Conservation (phyloP, 2,888 invertebrate genomes). For the Synergus umbraculus region DNA sequence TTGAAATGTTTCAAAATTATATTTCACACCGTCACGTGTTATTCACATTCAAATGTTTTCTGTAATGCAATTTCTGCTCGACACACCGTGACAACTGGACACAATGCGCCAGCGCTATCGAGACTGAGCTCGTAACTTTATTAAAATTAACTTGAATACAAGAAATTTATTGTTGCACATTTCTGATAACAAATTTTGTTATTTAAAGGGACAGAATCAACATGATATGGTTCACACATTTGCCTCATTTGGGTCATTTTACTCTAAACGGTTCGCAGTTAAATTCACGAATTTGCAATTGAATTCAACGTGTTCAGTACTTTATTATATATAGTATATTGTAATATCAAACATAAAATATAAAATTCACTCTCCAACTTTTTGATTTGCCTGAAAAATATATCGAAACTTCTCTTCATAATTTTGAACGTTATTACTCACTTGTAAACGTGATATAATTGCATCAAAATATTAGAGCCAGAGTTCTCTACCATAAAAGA, state of each 20-base stretch:
- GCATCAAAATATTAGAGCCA: background rate
- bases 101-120: conserved; percentile 56
- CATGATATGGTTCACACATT: background rate
- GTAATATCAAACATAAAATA: no score
- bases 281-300: no score
- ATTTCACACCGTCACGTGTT: conserved; percentile 63
- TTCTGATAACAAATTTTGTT: conserved; percentile 12
- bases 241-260: conserved; percentile 1
- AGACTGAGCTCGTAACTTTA: conserved; percentile 47
- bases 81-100: conserved; percentile 58
- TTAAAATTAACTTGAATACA: conserved; percentile 57
- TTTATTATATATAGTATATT: no score
- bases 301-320: no score
- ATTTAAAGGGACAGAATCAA: background rate
- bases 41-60: conserved; percentile 75
- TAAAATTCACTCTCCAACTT: background rate
- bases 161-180: conserved; percentile 46
- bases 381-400: background rate
- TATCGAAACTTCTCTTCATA: no score
- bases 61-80: conserved; percentile 64
- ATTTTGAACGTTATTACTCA: background rate
- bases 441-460: background rate
- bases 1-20: conserved; percentile 72
- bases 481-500: background rate
- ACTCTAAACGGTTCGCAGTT: no score